Conservation (phyloP, 2,113 vertebrate genomes). For the Coptodon bakossiorum region DNA sequence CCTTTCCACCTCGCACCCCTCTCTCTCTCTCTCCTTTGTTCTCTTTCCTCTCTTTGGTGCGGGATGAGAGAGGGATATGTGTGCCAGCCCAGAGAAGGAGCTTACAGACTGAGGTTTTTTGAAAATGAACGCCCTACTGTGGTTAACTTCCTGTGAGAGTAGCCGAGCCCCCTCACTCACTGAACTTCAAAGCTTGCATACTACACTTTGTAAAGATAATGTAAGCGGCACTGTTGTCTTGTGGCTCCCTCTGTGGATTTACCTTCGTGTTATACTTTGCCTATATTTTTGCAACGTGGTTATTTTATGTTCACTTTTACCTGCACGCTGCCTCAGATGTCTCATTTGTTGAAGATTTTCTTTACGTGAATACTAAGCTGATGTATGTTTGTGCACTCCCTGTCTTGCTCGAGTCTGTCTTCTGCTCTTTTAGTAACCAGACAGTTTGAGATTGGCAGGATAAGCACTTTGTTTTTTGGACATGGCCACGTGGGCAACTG, state of each 20-base stretch:
- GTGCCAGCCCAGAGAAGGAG: constrained; percentile 10
- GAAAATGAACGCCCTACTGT: constrained; percentile 37
- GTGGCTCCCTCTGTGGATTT: not conserved
- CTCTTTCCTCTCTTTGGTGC: constrained; percentile 9
- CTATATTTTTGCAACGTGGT: not conserved
- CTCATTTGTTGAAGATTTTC: not conserved
- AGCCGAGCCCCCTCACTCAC: constrained; percentile 5
- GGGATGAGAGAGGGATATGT: constrained; percentile 9
- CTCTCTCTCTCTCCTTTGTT: constrained; percentile 21
- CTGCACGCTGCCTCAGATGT: not conserved
- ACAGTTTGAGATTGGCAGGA: constrained; percentile 13
- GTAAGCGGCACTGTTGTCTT: not conserved
- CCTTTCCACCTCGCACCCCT: not conserved
- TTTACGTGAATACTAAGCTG: not conserved
- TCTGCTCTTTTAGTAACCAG: not conserved
- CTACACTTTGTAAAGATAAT: constrained; percentile 5
- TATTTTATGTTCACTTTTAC: not conserved
- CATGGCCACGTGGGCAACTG: not conserved
- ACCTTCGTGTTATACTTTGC: not conserved
- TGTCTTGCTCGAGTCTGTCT: not conserved
- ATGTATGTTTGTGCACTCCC: not conserved
- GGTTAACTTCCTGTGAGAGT: constrained; percentile 49
- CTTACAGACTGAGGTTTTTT: constrained; percentile 32
- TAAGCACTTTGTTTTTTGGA: constrained; percentile 30
- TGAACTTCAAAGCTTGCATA: constrained; percentile 40